Base-by-base conservation (phyloP, 2,113 vertebrate genomes). In the Orcinus orca region DNA sequence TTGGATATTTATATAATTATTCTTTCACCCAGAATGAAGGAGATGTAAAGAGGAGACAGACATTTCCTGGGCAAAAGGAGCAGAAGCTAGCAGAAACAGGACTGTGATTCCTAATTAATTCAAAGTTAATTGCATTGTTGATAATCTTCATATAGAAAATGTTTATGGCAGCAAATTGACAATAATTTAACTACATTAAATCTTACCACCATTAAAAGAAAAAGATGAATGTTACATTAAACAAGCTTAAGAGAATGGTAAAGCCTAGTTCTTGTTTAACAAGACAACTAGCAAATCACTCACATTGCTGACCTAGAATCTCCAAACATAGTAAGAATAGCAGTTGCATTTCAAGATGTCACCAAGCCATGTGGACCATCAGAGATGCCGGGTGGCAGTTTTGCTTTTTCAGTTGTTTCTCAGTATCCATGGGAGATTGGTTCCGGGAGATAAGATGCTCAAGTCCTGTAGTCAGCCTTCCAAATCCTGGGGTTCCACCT, bases 81-180 rank as follows among this genome's bases (percentile, higher is more conserved):
- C 93, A 98, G 96, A 98, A 98, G 93, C 97, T 94, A 96, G 95
- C 87, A 98, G 95, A 97, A 93, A 97, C 68, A 98, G 93, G 94
- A 97, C 98, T 96, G 53, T 90, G 97, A 97, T 98, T 98, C 88
- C 98, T 98, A 98, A 98, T 98, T 98, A 98, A 98, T 98, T 98
- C 98, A 97, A 98, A 99, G 98, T 98, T 99, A 98, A 98, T 98
- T 98, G 96, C 97, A 97, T 92, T 98, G 97, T 98, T 98, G 98
- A 97, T 98, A 98, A 98, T 98, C 97, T 98, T 98, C 97, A 98
- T 98, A 98, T 94, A 98, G 98, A 98, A 99, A 98, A 98, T 98
- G 98, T 98, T 98, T 98, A 98, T 98, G 95, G 98, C 96, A 98
- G 98, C 94, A 97, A 98, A 97, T 96, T 98, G 98, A 98, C 98